Base-by-base conservation (phyloP, 2,888 invertebrate genomes). In the Acronicta psi region DNA sequence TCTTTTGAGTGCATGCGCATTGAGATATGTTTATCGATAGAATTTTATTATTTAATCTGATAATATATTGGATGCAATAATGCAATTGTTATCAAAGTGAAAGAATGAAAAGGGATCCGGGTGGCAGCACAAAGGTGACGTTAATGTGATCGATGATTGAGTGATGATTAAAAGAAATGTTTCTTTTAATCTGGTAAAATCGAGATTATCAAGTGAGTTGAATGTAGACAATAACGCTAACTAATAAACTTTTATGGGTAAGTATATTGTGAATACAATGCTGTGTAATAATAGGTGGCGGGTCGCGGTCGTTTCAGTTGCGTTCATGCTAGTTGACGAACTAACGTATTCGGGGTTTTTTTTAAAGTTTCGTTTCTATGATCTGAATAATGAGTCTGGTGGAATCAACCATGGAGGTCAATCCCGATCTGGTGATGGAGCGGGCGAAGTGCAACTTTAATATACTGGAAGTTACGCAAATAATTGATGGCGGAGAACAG, bases 401-500 rank as follows among this genome's bases (percentile, higher is more conserved):
- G 46, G 75, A 71, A 59, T 56, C 57, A 20, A 74, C 31, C 34
- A 57, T 59, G 38, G 66, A 80, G 66, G 85, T 96, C 2, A 97
- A 97, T 83, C 92, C 94, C 44, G 97, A 97, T 89, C 89, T 98
- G 51, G 89, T 89, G 54, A 95, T 91, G 71, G 97, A 98, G 86
- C 95, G 97, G 55, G 88, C 92, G 46, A 96, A 95, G 77, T 97
- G 97, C 75, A 95, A 95, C 47, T 97, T 97, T 83, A 91, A 96
- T 85, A 89, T 96, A 0, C 81, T 92, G 64, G 98, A 98, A 90
- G 91, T 98, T 66, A 97, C 97, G 0, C 86, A 96, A 77, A 95
- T 97, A 69, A 89, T 97, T 68, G 97, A 97, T 83, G 98, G 98
- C 0, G 96, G 97, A 1, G 87, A 93, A 60, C 93, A 96, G 46